Evolutionary conservation across 2,113 vertebrate species (phyloP).

Genomic region (Elephas maximus): DNA sequence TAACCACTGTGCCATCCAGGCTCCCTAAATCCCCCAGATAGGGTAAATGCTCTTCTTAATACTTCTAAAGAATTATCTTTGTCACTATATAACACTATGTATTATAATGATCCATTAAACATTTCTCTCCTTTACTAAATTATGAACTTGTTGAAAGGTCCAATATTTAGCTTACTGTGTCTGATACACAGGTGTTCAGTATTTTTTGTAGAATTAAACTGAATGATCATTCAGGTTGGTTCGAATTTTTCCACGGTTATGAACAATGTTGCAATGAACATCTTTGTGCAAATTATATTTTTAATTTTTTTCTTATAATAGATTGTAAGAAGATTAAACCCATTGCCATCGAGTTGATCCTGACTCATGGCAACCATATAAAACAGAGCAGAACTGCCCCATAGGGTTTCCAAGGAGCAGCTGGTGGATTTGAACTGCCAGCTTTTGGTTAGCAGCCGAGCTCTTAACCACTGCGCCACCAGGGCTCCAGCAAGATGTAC

Average conservation of each 20-base stretch:
- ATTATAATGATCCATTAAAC: background rate
- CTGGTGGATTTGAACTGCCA: no score
- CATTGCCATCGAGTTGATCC: no score
- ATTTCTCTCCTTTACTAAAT: background rate
- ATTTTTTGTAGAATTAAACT: slow-evolving; percentile 4
- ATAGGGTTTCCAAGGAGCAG: no score
- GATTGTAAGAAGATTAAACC: background rate
- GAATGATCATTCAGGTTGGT: background rate
- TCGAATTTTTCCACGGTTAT: slow-evolving; percentile 4
- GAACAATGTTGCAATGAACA: slow-evolving; percentile 43
- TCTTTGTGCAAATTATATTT: slow-evolving; percentile 5
- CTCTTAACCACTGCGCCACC: no score
- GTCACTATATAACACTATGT: background rate
- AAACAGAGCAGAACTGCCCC: no score
- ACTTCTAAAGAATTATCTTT: background rate
- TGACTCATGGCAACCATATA: no score
- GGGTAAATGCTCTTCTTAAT: slow-evolving; percentile 11
- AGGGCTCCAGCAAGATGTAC: background rate
- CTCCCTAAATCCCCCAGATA: background rate
- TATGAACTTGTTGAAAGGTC: slow-evolving; percentile 21
- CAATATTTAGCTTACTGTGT: background rate
- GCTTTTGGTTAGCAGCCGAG: no score
- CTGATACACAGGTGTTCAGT: background rate
- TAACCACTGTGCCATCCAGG: no score
- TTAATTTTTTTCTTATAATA: slow-evolving; percentile 2